phyloP scores from a whole-genome alignment of 2,797 vertebrate species.

The Hippoglossus hippoglossus region DNA sequence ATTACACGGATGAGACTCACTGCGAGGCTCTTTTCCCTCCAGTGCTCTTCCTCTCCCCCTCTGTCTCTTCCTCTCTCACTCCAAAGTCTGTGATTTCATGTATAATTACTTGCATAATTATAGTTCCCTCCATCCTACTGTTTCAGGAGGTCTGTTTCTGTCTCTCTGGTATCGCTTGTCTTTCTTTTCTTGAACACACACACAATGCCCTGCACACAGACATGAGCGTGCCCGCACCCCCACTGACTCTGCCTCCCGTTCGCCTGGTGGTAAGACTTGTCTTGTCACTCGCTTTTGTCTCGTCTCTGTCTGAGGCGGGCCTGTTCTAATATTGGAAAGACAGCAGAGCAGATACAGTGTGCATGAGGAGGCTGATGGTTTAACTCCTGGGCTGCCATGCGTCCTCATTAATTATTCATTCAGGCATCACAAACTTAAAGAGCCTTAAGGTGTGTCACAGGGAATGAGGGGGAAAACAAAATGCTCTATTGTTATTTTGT shows the following conservation, averaged over 20 bases:
- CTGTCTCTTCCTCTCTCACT: conserved; percentile 63
- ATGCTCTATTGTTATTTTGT: conserved; percentile 38
- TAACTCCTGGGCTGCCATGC: conserved; percentile 52
- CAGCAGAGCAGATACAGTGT: conserved; percentile 58
- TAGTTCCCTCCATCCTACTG: conserved; percentile 75
- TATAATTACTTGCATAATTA: conserved; percentile 86
- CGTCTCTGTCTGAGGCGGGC: conserved; percentile 40
- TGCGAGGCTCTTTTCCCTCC: conserved; percentile 59
- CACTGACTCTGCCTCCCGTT: conserved; percentile 34
- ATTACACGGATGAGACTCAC: conserved; percentile 77
- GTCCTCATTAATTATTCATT: conserved; percentile 69
- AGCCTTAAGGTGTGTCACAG: conserved; percentile 73
- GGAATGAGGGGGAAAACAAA: conserved; percentile 57
- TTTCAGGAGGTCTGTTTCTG: conserved; percentile 76
- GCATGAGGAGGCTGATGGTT: conserved; percentile 31
- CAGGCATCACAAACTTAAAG: conserved; percentile 68
- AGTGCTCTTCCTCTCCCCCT: conserved; percentile 62
- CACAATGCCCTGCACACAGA: conserved; percentile 11
- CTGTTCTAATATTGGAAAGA: conserved; percentile 68
- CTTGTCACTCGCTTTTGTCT: conserved; percentile 64
- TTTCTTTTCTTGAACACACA: conserved; percentile 23
- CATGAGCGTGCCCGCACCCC: conserved; percentile 29
- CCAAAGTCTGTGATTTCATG: conserved; percentile 79
- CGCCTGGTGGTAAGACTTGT: conserved; percentile 42
- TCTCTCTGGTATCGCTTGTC: conserved; percentile 56